A percentile compares a stretch with the other conserved stretches of the same genome.
Conservation (phyloP, 2,888 invertebrate genomes). For the Hirtodrosophila alboralis region DNA sequence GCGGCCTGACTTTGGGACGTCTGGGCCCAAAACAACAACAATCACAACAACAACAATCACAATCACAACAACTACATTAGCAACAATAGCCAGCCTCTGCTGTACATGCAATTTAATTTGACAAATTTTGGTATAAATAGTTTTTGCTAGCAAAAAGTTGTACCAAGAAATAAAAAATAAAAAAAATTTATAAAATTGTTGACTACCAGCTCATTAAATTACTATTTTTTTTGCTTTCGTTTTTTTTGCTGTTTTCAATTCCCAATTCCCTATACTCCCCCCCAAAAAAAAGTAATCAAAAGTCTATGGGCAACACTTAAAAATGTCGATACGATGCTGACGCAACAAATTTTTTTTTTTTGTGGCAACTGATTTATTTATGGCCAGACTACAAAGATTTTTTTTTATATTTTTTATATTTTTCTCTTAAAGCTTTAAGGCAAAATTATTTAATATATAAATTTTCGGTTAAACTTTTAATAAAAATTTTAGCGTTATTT, state of each 20-base stretch:
- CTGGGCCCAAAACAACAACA: constrained; percentile 34
- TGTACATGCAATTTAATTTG: constrained; percentile 78
- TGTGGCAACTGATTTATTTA: constrained; percentile 69
- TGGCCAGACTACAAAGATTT: constrained; percentile 25
- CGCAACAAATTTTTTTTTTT: constrained; percentile 56
- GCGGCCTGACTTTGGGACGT: constrained; percentile 44
- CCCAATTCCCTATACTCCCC: neutral
- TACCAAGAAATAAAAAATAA: constrained; percentile 14
- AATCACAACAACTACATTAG: constrained; percentile 28
- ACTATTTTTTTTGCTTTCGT: too few relatives aligned
- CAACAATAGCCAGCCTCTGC: constrained; percentile 26
- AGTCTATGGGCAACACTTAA: constrained; percentile 67
- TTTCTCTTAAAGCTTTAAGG: too few relatives aligned
- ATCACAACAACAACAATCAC: constrained; percentile 15
- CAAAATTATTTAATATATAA: too few relatives aligned
- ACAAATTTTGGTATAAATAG: constrained; percentile 75
- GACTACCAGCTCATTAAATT: constrained; percentile 67
- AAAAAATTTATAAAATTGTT: constrained; percentile 12
- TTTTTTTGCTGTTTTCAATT: constrained; percentile 27
- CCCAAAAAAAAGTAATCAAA: constrained; percentile 49
- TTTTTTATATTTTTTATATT: constrained; percentile 13
- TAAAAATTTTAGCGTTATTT: too few relatives aligned
- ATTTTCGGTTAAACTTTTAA: too few relatives aligned
- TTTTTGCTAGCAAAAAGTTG: constrained; percentile 50
- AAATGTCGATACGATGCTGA: constrained; percentile 57